phyloP scores from a whole-genome alignment of 2,113 vertebrate species.

The Lagenorhynchus albirostris region DNA sequence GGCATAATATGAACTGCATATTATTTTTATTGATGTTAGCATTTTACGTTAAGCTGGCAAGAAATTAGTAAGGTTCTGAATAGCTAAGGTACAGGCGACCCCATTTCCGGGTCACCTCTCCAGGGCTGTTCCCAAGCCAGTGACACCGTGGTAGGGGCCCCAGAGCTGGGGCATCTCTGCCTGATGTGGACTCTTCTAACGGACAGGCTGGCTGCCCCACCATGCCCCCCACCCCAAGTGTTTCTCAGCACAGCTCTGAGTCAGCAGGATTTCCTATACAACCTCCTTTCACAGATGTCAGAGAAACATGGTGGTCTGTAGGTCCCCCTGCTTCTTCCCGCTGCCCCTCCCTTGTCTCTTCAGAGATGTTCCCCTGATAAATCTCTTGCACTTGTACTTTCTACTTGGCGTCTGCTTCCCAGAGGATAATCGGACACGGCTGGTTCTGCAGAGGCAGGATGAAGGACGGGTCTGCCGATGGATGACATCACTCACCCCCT shows the following conservation, averaged over 20 bases:
- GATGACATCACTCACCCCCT: neutral
- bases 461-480: fast-evolving
- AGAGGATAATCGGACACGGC: neutral
- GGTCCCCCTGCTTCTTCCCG: neutral
- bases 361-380: neutral
- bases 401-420: neutral
- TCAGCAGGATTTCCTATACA: neutral
- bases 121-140: fast-evolving
- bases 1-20: neutral
- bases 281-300: neutral
- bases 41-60: neutral
- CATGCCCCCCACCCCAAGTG: too few species aligned
- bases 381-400: neutral
- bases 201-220: neutral
- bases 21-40: neutral
- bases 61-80: neutral
- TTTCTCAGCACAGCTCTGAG: neutral
- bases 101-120: neutral
- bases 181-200: neutral
- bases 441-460: neutral
- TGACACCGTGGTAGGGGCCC: fast-evolving
- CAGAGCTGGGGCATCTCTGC: neutral
- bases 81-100: neutral
- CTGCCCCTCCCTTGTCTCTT: neutral
- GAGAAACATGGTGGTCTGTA: fast-evolving